Evolutionary conservation across 1,140 invertebrate species (phyloP), one percentile per base, ranked within the genome.

Genomic region (Drosophila seguyi): DNA sequence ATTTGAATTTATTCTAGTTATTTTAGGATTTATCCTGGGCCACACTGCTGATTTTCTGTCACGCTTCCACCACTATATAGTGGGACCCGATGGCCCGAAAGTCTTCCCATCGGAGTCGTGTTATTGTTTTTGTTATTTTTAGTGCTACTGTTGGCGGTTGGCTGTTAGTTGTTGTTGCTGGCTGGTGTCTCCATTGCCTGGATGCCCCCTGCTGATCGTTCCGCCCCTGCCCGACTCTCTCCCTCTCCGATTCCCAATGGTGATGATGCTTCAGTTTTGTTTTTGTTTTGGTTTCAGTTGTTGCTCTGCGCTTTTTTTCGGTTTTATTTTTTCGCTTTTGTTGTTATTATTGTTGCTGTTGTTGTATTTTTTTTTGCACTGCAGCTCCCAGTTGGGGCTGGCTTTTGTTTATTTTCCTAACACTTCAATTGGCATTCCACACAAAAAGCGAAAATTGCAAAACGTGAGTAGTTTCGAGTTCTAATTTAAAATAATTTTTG

Each of bases 401-500:
- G 55, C 61, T 82, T 90, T 85, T 90, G 85, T 90, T 90, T 90
- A 90, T 90, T 90, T 90, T 90, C 78, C 85, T 85, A 90, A 90
- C 85, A 90, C 85, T 90, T 90, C 85, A 90, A 90, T 90, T 90
- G 85, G 85, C 85, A 90, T 90, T 90, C 85, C 85, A 90, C 63
- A 88, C 84, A 87, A 88, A 78, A 78, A 90, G 81, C 85, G 85
- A 90, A 90, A 90, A 90, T 90, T 90, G 86, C 86, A 90, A 90
- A 90, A 90, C 86, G 86, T 90, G 86, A 90, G 86, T 80, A 90
- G 86, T 90, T 90, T 90, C 86, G 81, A 90, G 86, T 90, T 90
- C 86, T 90, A 90, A 90, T 90, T 90, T 90, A 90, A 90, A 90
- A 90, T 90, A 90, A 90, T 90, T 90, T 90, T 90, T 90, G 85